Conservation (phyloP, 1,140 invertebrate species). For the Drosophila obscura region DNA sequence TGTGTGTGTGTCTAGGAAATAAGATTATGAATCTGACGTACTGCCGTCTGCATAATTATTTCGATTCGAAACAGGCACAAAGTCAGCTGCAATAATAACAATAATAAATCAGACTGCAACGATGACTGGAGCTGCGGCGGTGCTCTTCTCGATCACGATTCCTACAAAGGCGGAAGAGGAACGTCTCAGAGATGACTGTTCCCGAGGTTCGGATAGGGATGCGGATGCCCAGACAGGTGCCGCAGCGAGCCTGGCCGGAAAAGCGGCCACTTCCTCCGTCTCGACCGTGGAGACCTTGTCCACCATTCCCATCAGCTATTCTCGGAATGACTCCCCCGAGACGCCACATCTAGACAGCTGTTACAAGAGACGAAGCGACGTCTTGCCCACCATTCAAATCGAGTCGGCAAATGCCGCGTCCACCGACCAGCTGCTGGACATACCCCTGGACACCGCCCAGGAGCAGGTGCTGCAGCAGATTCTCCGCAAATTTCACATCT, state of each 20-base stretch:
- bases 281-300: conserved; percentile 33
- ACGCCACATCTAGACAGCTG: neutral
- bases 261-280: neutral
- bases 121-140: conserved; percentile 68
- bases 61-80: conserved; percentile 8
- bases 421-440: conserved; percentile 20
- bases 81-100: conserved; percentile 13
- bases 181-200: conserved; percentile 49
- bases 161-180: conserved; percentile 78
- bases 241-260: neutral
- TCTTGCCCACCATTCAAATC: conserved; percentile 25
- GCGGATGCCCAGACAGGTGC: conserved; percentile 1
- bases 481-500: conserved; percentile 71
- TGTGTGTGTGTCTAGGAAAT: neutral
- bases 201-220: conserved; percentile 10
- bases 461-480: conserved; percentile 76
- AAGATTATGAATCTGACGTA: conserved; percentile 23
- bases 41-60: conserved; percentile 4
- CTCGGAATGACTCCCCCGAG: neutral
- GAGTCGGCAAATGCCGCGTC: conserved; percentile 25
- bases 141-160: conserved; percentile 83
- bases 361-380: too few species aligned
- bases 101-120: neutral
- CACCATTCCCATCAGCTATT: conserved; percentile 7
- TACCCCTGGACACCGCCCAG: conserved; percentile 69